Evolutionary conservation across 2,888 invertebrate species (phyloP).

Genomic region (Aphodius sticticus): DNA sequence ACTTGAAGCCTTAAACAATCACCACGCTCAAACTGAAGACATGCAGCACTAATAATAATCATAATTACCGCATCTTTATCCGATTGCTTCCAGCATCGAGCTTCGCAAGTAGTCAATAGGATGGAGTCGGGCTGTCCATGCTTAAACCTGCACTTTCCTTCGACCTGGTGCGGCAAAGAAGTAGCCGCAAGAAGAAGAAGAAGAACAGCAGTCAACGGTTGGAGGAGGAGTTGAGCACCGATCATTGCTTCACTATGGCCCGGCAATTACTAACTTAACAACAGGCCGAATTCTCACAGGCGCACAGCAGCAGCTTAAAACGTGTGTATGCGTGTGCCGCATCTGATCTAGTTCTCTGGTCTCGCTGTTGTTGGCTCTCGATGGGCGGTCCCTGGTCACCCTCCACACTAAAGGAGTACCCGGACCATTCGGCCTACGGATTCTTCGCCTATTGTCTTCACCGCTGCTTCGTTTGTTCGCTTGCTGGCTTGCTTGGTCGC

Average conservation of each 20-base stretch:
- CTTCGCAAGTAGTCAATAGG: constrained; percentile 69
- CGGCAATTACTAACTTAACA: constrained; percentile 35
- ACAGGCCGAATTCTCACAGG: constrained; percentile 14
- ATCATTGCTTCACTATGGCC: constrained; percentile 45
- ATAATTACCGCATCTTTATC: constrained; percentile 43
- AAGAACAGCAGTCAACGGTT: not conserved
- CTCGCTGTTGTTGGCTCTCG: not conserved
- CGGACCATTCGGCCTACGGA: not conserved
- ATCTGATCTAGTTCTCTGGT: constrained; percentile 4
- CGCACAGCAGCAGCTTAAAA: constrained; percentile 13
- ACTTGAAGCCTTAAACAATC: too few relatives aligned
- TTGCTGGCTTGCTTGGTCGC: not conserved
- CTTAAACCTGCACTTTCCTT: constrained; percentile 59
- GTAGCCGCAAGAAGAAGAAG: constrained; percentile 5
- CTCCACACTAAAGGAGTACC: not conserved
- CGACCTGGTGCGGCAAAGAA: constrained; percentile 44
- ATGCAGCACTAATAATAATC: not conserved
- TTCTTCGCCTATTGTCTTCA: constrained; percentile 4
- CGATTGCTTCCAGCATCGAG: constrained; percentile 62
- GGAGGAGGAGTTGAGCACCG: constrained; percentile 24
- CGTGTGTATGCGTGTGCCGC: not conserved
- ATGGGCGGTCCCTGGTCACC: not conserved
- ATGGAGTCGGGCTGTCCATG: constrained; percentile 63
- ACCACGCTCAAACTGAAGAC: too few relatives aligned
- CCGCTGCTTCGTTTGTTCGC: not conserved